phyloP scores from a whole-genome alignment of 2,113 vertebrate species.

The Lophochroa leadbeateri region DNA sequence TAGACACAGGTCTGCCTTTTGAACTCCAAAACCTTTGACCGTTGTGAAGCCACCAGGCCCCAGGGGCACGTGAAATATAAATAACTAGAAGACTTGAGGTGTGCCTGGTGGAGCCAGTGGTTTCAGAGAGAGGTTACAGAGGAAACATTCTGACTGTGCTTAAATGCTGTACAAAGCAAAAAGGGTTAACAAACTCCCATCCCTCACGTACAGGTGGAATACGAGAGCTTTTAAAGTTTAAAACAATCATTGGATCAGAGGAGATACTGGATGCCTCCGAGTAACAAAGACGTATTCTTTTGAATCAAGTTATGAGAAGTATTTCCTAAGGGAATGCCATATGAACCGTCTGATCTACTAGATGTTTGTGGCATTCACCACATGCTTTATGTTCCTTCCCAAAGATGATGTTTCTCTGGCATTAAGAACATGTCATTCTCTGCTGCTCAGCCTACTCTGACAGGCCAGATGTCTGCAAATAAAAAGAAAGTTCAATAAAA shows the following conservation, averaged over 20 bases:
- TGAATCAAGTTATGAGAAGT: background rate
- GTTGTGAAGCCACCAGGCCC: background rate
- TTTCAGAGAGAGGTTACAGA: background rate
- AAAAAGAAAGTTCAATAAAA: background rate
- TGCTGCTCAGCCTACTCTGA: background rate
- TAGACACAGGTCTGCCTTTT: background rate
- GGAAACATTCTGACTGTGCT: background rate
- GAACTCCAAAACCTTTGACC: background rate
- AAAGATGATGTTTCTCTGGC: background rate
- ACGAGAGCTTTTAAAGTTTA: background rate
- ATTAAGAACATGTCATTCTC: background rate
- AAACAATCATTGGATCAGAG: background rate
- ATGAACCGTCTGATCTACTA: background rate
- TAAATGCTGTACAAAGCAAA: background rate
- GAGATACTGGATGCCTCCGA: background rate
- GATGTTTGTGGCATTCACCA: background rate
- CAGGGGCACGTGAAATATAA: background rate
- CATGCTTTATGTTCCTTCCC: background rate
- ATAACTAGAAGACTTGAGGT: background rate
- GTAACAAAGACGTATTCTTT: constrained; percentile 2
- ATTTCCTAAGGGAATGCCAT: background rate
- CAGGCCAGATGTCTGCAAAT: background rate
- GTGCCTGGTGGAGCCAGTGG: background rate
- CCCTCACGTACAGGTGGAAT: background rate
- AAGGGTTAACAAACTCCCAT: background rate